Evolutionary conservation across 2,888 invertebrate genomes (phyloP), one percentile per base, ranked within the genome.

Genomic region (Parnassius apollo): DNA sequence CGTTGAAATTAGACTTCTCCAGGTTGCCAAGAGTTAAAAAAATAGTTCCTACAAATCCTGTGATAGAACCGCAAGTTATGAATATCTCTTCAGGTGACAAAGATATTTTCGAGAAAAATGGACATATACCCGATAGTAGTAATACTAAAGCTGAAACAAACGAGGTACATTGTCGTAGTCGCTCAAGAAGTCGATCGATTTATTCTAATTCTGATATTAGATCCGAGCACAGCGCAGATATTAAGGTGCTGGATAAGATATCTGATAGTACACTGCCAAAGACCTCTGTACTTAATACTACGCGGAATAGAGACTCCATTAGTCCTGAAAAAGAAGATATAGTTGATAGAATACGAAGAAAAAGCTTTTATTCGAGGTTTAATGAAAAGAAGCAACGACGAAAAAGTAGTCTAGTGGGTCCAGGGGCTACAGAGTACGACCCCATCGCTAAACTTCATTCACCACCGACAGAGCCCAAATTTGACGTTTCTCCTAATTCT

Each of bases 341-440:
- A 51, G 95, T 95, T 59, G 98, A 98, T 76, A 93, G 98, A 74
- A 98, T 98, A 74, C 93, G 96, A 71, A 93, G 98, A 45, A 97
- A 97, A 81, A 97, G 97, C 81, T 98, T 97, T 86, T 98, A 97
- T 79, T 94, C 96, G 12, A 93, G 97, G 70, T 98, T 98, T 80
- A 97, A 98, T 80, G 96, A 97, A 77, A 95, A 96, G 79, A 96
- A 96, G 74, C 93, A 93, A 69, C 92, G 94, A 65, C 92, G 95
- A 68, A 95, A 95, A 75, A 94, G 94, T 73, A 95, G 93, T 71
- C 86, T 95, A 69, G 94, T 94, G 10, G 94, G 94, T 18, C 93
- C 94, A 9, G 90, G 92, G 53, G 93, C 93, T 10, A 81, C 91
- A 2, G 94, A 94, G 66, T 94, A 94, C 71, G 92, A 91, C 67